Conservation (phyloP, 2,888 invertebrate species). For the Drosophila siamana region DNA sequence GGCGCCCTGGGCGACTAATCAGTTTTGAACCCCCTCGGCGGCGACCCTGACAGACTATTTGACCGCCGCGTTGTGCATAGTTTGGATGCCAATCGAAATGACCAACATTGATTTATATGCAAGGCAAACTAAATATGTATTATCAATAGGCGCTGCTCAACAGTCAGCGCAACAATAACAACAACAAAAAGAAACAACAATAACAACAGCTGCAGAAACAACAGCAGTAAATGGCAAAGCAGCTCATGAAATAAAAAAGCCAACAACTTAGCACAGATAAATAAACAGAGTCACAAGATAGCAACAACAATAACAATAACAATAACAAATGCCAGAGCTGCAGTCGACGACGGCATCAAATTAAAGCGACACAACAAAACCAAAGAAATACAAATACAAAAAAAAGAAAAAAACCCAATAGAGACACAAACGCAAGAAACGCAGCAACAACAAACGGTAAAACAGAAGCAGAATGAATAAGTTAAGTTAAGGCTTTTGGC, state of each 20-base stretch:
- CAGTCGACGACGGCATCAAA: conserved; percentile 52
- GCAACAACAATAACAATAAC: conserved; percentile 45
- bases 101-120: conserved; percentile 81
- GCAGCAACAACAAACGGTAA: conserved; percentile 43
- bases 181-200: conserved; percentile 3
- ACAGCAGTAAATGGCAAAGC: conserved; percentile 46
- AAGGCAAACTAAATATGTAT: conserved; percentile 73
- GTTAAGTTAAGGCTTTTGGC: conserved; percentile 48
- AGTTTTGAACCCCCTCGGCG: conserved; percentile 43
- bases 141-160: conserved; percentile 73
- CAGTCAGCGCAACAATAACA: conserved; percentile 23
- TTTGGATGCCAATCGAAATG: conserved; percentile 72
- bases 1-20: background rate
- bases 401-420: conserved; percentile 38
- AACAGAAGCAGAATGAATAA: conserved; percentile 68
- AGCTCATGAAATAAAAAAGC: conserved; percentile 35
- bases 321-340: conserved; percentile 67
- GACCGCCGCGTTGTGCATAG: conserved; percentile 58
- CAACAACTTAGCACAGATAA: conserved; percentile 63
- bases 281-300: conserved; percentile 57
- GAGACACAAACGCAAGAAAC: conserved; percentile 27
- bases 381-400: conserved; percentile 7
- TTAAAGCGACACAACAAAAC: conserved; percentile 35
- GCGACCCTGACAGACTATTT: conserved; percentile 46
- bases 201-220: conserved; percentile 5